Base-by-base conservation (phyloP, 2,888 invertebrate species). In the Mechanitis messenoides region DNA sequence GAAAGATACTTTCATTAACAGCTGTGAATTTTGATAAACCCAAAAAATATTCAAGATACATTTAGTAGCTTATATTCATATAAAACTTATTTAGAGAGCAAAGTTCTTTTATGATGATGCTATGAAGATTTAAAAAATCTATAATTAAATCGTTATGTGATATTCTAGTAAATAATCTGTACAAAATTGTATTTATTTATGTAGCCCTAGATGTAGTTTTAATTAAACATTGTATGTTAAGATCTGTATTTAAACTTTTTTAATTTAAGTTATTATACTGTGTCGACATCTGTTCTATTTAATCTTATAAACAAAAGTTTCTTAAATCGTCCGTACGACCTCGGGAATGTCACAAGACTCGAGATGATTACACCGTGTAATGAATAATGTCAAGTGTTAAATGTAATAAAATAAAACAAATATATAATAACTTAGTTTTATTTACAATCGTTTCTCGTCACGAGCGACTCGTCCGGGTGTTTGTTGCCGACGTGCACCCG, bases 401-500 rank as follows among this genome's bases (percentile, higher is more conserved):
- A 9, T 42, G 42, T 42, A 33, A 20, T 57, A 35, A 57, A 57
- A 35, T 56, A 57, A 57, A 57, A 57, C 3, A 46, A 47, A 20
- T 7, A n/a, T 20, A n/a, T 7, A 3, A 33, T 4, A 47, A 33
- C 2, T n/a, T 57, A 20, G 20, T 20, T 47, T 57, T 47, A 50
- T 57, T 57, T 33, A 11, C 12, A 20, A 45, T 45, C 3, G 12
- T 47, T 20, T n/a, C 11, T 35, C 28, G 7, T 20, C 20, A 20
- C 6, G 3, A 1, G 3, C 5, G 33, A 42, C 9, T 1, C 35
- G 12, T 33, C 53, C n/a, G 59, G 38, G 69, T 87, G 87, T 64
- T 83, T 81, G 55, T 78, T 81, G 35, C 72, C 68, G 66, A 81
- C 68, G 71, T 92, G 92, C 66, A 83, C 91, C 58, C 84, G 85